These are phyloP conservation scores for Heptranchias perlo DNA, from an alignment of 2,113 vertebrate species.

Conservation along the genomic window DNA sequence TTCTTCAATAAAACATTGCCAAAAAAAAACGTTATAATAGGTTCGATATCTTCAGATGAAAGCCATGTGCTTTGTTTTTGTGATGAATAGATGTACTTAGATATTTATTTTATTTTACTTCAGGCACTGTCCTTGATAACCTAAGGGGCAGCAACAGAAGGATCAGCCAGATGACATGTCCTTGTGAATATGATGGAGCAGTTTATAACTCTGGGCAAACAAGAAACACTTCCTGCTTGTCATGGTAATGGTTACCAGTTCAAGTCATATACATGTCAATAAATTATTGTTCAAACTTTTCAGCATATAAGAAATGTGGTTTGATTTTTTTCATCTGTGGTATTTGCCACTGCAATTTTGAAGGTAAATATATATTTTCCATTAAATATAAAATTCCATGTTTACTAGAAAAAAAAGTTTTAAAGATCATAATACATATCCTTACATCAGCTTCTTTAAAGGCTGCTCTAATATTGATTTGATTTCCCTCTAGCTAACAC, in stretches of 20 bases:
- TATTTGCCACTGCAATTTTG: neutral
- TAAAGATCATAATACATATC: neutral
- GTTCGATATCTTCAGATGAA: neutral
- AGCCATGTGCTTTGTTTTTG: too few relatives aligned
- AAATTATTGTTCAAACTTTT: neutral
- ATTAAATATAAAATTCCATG: neutral
- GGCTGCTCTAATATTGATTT: neutral
- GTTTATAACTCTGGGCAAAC: constrained; percentile 47
- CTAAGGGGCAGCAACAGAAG: constrained; percentile 45
- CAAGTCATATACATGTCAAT: neutral
- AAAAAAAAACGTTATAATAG: neutral
- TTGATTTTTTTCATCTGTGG: neutral
- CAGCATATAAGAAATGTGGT: neutral
- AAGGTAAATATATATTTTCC: neutral
- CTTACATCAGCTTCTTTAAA: neutral
- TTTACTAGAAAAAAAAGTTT: neutral
- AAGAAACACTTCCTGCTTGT: constrained; percentile 47
- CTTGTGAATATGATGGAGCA: constrained; percentile 48
- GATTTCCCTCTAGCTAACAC: neutral
- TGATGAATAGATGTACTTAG: neutral
- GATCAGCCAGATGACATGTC: constrained; percentile 46
- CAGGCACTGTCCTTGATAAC: constrained; percentile 51
- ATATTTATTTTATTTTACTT: neutral
- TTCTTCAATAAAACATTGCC: neutral
- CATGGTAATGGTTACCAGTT: constrained; percentile 46